phyloP scores from a whole-genome alignment of 2,113 vertebrate species.

The Tragelaphus imberbis region DNA sequence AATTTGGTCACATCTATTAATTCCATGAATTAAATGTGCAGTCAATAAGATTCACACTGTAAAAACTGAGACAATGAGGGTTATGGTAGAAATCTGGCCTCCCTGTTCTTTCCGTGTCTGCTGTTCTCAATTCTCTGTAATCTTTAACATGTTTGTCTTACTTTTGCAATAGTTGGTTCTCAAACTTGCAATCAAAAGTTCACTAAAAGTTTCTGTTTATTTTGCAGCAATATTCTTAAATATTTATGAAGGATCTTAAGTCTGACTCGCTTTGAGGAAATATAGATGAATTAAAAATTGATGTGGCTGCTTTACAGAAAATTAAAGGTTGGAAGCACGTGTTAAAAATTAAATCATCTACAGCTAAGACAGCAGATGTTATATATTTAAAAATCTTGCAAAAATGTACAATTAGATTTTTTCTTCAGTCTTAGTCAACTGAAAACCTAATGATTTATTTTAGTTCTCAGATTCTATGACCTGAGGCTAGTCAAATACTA shows the following conservation, averaged over 20 bases:
- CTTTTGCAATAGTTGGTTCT: slow-evolving; percentile 50
- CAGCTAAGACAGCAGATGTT: slow-evolving; percentile 78
- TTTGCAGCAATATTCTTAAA: slow-evolving; percentile 81
- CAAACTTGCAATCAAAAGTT: slow-evolving; percentile 83
- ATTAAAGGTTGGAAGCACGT: slow-evolving; percentile 84
- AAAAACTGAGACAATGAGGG: neutral
- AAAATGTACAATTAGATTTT: slow-evolving; percentile 71
- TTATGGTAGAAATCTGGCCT: neutral
- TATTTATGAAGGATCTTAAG: slow-evolving; percentile 84
- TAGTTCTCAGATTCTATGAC: slow-evolving; percentile 71
- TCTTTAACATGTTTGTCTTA: neutral
- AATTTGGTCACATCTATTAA: neutral
- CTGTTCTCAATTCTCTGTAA: neutral
- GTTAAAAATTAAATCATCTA: slow-evolving; percentile 87
- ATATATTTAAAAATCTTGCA: slow-evolving; percentile 81
- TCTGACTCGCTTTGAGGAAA: slow-evolving; percentile 83
- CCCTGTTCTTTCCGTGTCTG: neutral
- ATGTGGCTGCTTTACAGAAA: slow-evolving; percentile 84
- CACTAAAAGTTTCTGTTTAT: slow-evolving; percentile 85
- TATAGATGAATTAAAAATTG: slow-evolving; percentile 84
- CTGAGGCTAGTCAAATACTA: slow-evolving; percentile 63
- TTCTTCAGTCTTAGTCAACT: slow-evolving; percentile 64
- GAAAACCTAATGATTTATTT: slow-evolving; percentile 76
- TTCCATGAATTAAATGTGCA: neutral
- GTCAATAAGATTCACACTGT: neutral